Percentiles rank a stretch among this genome's conserved stretches.
Conservation (phyloP, 2,888 invertebrate species). For the Halictus quadricinctus region DNA sequence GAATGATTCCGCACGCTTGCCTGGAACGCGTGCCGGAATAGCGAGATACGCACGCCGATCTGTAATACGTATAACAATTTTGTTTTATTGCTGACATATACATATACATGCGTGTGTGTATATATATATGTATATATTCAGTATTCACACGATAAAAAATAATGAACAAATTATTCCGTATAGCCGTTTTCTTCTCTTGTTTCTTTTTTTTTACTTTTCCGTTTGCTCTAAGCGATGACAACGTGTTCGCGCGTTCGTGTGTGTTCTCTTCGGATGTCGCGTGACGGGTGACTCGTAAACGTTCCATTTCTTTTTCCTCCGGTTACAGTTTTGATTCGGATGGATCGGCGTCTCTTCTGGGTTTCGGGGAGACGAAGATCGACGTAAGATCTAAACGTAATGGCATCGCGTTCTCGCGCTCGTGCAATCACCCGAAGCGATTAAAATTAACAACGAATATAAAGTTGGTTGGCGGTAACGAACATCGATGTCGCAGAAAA, state of each 20-base stretch:
- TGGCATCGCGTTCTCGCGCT: constrained; percentile 9
- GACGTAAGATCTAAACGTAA: constrained; percentile 13
- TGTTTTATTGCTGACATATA: constrained; percentile 84
- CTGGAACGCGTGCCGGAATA: constrained; percentile 66
- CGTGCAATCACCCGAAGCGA: constrained; percentile 14
- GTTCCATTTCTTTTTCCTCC: background rate
- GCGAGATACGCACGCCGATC: constrained; percentile 58
- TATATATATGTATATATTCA: constrained; percentile 77
- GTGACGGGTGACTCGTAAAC: background rate
- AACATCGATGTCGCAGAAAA: constrained; percentile 45
- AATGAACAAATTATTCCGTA: constrained; percentile 84
- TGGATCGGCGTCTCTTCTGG: background rate
- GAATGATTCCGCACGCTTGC: constrained; percentile 48
- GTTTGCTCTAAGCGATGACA: constrained; percentile 29
- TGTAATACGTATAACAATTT: constrained; percentile 84
- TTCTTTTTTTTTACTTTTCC: background rate
- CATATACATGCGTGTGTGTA: constrained; percentile 80
- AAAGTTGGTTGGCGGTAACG: constrained; percentile 36
- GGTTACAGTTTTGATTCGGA: background rate
- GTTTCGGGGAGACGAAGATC: constrained; percentile 22
- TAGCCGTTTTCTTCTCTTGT: background rate
- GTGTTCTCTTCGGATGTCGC: background rate
- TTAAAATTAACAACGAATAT: constrained; percentile 39
- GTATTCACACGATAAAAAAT: constrained; percentile 88
- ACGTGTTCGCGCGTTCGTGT: constrained; percentile 11